These are phyloP conservation scores for Atopsyche davidsoni DNA, from an alignment of 1,140 invertebrate species.

Conservation along the genomic window DNA sequence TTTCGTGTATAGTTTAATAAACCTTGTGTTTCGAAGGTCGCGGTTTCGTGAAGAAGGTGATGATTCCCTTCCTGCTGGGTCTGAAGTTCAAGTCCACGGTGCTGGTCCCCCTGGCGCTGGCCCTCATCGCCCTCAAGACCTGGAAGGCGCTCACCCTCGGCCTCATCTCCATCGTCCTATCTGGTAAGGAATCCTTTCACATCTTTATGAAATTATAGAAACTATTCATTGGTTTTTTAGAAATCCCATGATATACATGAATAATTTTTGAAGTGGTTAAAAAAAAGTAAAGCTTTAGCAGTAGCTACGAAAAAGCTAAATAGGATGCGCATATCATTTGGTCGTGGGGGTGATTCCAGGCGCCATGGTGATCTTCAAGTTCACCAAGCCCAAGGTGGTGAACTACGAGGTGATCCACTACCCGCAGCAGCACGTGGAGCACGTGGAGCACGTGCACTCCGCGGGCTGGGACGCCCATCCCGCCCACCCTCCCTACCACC, in stretches of 20 bases:
- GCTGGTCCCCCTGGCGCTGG: slow-evolving; percentile 69
- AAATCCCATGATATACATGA: no score
- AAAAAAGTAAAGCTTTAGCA: no score
- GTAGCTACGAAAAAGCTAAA: no score
- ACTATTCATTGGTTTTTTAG: no score
- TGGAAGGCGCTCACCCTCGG: slow-evolving; percentile 82
- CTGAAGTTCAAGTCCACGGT: slow-evolving; percentile 80
- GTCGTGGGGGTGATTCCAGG: no score
- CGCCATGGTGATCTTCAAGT: slow-evolving; percentile 76
- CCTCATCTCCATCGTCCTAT: slow-evolving; percentile 73
- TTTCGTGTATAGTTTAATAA: not conserved
- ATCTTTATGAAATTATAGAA: no score
- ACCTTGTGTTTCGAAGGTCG: no score
- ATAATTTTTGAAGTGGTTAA: not conserved
- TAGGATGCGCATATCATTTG: no score
- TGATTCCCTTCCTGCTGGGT: slow-evolving; percentile 76
- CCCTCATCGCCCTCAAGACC: slow-evolving; percentile 76
- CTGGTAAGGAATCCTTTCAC: slow-evolving; percentile 45
- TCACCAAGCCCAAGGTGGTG: slow-evolving; percentile 74
- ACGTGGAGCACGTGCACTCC: slow-evolving; percentile 51
- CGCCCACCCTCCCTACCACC: slow-evolving; percentile 56
- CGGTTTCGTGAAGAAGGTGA: slow-evolving; percentile 74
- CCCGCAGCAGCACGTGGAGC: slow-evolving; percentile 69
- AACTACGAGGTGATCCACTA: slow-evolving; percentile 81
- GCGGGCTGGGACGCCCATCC: slow-evolving; percentile 51